Base-by-base conservation (phyloP, 2,888 invertebrate genomes). In the Agapostemon virescens region DNA sequence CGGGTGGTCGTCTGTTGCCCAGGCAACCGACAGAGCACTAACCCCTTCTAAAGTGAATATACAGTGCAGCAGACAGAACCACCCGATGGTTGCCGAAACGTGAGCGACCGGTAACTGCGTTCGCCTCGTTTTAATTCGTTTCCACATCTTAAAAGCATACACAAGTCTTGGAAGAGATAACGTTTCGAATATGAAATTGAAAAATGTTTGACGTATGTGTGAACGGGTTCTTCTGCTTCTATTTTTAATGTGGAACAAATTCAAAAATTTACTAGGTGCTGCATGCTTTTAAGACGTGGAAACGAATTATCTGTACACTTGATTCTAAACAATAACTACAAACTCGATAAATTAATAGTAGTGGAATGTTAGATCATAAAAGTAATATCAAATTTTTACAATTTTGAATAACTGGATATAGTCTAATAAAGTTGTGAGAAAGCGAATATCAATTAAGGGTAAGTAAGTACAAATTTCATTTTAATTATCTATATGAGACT, bases 11-110 rank as follows among this genome's bases (percentile, higher is more conserved):
- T 85, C 85, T 82, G 88, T 88, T 87, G 83, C 87, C 88, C 83
- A 83, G 88, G 88, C 85, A 88, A 88, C 88, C 85, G 86, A 84
- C 86, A 52, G 87, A 84, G 85, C 86, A 81, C 82, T 87, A 87
- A 86, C 88, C 88, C 88, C 82, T 87, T 84, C 76, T 84, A 80
- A 78, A 72, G 82, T 52, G 77, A 72, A 81, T 74, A 77, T 74
- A 66, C 64, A 30, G 68, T 84, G 66, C 33, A 76, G 71, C 55
- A 81, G 70, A 81, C 69, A 79, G 79, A 79, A 79, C 82, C 77
- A 82, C 82, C 82, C 82, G 72, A 77, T 79, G 82, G 74, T 74
- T 63, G 69, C 52, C 49, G 68, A 78, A 79, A 76, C 63, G 78
- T 82, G 74, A 81, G 75, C 61, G 63, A 83, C 64, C 76, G 74